Conservation (phyloP, 2,888 invertebrate species). For the Hyalella azteca region DNA sequence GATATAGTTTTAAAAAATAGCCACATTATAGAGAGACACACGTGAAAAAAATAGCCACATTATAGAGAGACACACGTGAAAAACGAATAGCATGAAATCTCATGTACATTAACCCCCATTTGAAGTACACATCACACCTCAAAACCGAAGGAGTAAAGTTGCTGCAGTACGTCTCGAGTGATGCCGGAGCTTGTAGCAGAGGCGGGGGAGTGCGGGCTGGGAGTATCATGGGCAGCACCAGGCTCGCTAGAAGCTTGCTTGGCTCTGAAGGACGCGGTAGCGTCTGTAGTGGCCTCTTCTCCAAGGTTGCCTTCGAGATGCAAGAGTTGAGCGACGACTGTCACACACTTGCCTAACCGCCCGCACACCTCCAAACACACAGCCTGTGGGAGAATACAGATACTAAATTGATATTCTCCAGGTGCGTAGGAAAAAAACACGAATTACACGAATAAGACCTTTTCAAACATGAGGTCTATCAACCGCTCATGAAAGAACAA, state of each 20-base stretch:
- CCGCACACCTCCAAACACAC: conserved; percentile 35
- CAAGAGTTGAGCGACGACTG: conserved; percentile 2
- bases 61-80: no score
- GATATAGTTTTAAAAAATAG: no score
- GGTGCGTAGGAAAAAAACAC: no score
- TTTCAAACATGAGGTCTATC: no score
- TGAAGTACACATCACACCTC: background rate
- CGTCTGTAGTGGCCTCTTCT: background rate
- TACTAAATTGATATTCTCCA: no score
- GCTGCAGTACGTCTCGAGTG: background rate
- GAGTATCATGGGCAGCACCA: background rate
- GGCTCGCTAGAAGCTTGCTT: no score
- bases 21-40: no score
- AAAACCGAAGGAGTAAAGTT: background rate
- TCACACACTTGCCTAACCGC: background rate
- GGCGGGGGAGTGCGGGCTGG: background rate
- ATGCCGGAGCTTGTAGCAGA: background rate
- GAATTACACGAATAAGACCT: no score
- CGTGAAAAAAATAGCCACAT: no score
- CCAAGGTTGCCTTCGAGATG: background rate
- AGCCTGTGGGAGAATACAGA: background rate
- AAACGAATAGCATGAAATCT: no score
- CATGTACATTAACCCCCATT: no score
- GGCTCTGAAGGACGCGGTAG: background rate
- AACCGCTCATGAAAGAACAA: no score